Evolutionary conservation across 2,888 invertebrate species (phyloP), one percentile per base, ranked within the genome.

Genomic region (Ennomos quercinarius): DNA sequence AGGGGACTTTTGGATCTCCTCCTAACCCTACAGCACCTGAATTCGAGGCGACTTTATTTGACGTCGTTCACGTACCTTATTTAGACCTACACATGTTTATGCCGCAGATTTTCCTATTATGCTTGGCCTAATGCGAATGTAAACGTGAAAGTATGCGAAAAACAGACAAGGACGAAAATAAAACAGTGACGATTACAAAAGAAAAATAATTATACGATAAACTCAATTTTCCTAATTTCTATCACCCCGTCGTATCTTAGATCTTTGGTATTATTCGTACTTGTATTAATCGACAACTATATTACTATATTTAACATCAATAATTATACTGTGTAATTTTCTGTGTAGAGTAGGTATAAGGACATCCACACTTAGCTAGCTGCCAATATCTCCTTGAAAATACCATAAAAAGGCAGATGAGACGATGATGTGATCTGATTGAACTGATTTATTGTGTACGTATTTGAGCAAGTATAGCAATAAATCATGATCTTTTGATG

Each of bases 201-300:
- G 46, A n/a, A 52, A 27, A 42, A 38, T 41, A 12, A 47, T 34
- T 10, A 11, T 10, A n/a, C 27, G 39, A 45, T 45, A 45, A 53
- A 53, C 44, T 41, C 37, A 38, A 43, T 34, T 54, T 47, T 34
- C 12, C 44, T 49, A 54, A 27, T 17, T 34, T 37, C 42, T 57
- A 57, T 17, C 45, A 34, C 40, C 40, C 49, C 49, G 48, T 54
- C 47, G 45, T 44, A 56, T 43, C 11, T 45, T 50, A 50, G 46
- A 55, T 60, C 60, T 61, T 61, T 61, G 60, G 60, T 56, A 51
- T 60, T 41, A 49, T 46, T 59, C 49, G 27, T 44, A 41, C 27
- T 54, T 50, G 54, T 54, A 45, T n/a, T 41, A 41, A 50, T 35
- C 27, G 45, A 27, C 37, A 27, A 47, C n/a, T n/a, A n/a, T n/a